phyloP scores from a whole-genome alignment of 2,113 vertebrate species.

The Indicator maculatus region DNA sequence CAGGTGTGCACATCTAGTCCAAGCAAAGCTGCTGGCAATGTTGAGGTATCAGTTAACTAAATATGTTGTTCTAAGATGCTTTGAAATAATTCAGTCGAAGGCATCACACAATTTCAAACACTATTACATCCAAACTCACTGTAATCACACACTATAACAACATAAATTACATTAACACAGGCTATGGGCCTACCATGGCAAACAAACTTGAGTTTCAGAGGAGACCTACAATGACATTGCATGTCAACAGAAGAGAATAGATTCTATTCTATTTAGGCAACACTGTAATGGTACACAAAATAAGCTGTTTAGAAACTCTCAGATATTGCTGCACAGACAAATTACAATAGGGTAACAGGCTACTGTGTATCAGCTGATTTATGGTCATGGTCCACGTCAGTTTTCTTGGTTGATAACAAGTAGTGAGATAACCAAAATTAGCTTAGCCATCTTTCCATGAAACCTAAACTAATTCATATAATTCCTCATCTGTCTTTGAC shows the following conservation, averaged over 20 bases:
- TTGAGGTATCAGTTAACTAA: not conserved
- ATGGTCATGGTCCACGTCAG: accelerated
- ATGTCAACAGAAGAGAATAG: not conserved
- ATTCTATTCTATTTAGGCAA: not conserved
- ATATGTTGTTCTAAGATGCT: not conserved
- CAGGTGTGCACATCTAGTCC: not conserved
- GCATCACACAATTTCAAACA: not conserved
- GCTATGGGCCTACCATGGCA: not conserved
- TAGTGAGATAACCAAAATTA: not conserved
- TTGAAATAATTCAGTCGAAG: not conserved
- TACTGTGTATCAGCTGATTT: not conserved
- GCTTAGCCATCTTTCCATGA: not conserved
- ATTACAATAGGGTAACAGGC: not conserved
- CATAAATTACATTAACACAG: not conserved
- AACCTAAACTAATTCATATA: not conserved
- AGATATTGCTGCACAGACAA: not conserved
- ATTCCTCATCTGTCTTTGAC: not conserved
- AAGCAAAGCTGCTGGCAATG: not conserved
- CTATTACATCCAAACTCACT: not conserved
- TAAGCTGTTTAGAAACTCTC: not conserved
- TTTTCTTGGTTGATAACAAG: not conserved
- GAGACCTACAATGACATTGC: not conserved
- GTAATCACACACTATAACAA: not conserved
- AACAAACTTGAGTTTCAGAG: not conserved
- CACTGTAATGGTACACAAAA: not conserved